A percentile compares a stretch with the other conserved stretches of the same genome.
phyloP scores from a whole-genome alignment of 2,888 invertebrate species.

The Ennomos fuscantarius region DNA sequence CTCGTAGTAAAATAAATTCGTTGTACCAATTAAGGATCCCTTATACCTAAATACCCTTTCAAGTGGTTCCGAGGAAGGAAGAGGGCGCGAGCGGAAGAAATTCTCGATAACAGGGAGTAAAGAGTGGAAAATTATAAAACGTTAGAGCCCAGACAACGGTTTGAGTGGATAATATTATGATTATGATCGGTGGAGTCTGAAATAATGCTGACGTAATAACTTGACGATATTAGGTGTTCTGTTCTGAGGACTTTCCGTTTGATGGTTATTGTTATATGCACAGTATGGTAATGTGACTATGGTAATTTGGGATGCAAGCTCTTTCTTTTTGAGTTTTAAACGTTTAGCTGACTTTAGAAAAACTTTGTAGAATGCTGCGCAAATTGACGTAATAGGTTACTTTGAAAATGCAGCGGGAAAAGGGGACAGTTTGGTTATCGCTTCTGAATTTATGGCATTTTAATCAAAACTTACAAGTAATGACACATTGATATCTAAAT shows the following conservation, averaged over 20 bases:
- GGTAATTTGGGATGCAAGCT: background rate
- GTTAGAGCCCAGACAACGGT: conserved; percentile 63
- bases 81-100: conserved; percentile 77
- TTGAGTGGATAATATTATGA: conserved; percentile 62
- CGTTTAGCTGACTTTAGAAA: too few species aligned
- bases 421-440: too few species aligned
- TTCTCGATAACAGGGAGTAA: conserved; percentile 75
- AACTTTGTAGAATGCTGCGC: too few species aligned
- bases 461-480: too few species aligned
- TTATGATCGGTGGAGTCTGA: conserved; percentile 57
- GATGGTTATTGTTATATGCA: conserved; percentile 24
- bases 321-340: conserved; percentile 5
- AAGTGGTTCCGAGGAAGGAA: conserved; percentile 75
- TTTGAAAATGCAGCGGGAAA: too few species aligned
- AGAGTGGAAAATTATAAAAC: conserved; percentile 78
- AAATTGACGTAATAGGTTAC: too few species aligned
- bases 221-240: conserved; percentile 33
- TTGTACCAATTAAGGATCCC: conserved; percentile 77
- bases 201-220: conserved; percentile 47
- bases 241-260: conserved; percentile 20
- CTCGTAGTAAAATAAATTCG: conserved; percentile 69
- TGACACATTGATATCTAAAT: too few species aligned
- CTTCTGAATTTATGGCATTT: too few species aligned
- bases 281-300: conserved; percentile 16
- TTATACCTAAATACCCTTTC: conserved; percentile 78